Base-by-base conservation (phyloP, 2,888 invertebrate species). In the Melinopterus prodromus region DNA sequence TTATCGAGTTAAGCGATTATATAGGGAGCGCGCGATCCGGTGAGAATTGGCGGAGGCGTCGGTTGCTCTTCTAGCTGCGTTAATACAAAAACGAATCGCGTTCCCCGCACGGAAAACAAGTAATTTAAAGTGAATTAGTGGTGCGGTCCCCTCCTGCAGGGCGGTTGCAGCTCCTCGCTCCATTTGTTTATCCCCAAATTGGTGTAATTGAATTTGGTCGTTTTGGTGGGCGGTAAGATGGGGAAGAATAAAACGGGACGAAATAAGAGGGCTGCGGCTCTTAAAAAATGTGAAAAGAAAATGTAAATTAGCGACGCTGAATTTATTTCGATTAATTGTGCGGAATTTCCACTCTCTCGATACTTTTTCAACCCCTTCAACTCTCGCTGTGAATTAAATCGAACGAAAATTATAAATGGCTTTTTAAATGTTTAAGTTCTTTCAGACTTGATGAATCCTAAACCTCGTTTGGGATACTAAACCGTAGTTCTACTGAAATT, bases 111-210 rank as follows among this genome's bases (percentile, higher is more conserved):
- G 53, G 53, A 53, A 53, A 12, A 53, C 53, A 53, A 53, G 53
- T 53, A 53, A 53, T 53, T 53, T 53, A 53, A 53, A 53, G 53
- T 53, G 53, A 53, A 53, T 53, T 53, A 53, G 53, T 12, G 53
- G 53, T 53, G 53, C 53, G 53, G 12, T 53, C 53, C 53, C 12
- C 53, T 53, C 12, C 53, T 53, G 53, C 12, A 6, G 53, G 53
- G 12, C 53, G 53, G 53, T 53, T 53, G 53, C 53, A 53, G 53
- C 9, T 53, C 53, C 53, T 12, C 53, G 53, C 53, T 53, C 53
- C 53, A 53, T 53, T 53, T 53, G 53, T 53, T 53, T 53, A 53
- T 53, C 53, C 53, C 53, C 53, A 53, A 53, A 53, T 53, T 53
- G 53, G 53, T 53, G 5, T 53, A 53, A 53, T 53, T 53, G 53